These are phyloP conservation scores for Lates calcarifer DNA, from an alignment of 2,113 vertebrate species.

Conservation along the genomic window DNA sequence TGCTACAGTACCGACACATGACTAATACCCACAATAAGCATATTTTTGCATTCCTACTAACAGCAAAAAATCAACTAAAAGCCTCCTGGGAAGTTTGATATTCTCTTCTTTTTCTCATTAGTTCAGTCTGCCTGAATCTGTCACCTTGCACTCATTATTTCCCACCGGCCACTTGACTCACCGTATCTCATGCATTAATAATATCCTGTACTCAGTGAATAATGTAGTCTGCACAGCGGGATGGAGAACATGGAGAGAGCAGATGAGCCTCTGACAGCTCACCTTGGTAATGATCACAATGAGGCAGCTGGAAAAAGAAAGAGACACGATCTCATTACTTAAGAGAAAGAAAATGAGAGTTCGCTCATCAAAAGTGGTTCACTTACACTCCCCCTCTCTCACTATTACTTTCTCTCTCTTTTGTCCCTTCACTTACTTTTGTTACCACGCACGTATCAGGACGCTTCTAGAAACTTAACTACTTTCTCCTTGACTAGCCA, in stretches of 20 bases:
- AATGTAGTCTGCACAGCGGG: conserved; percentile 56
- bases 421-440: conserved; percentile 7
- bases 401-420: not conserved
- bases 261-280: conserved; percentile 53
- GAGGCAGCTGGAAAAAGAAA: conserved; percentile 33
- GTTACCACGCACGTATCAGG: not conserved
- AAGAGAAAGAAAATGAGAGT: conserved; percentile 30
- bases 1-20: not conserved
- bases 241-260: conserved; percentile 2
- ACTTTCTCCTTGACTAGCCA: conserved; percentile 42
- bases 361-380: conserved; percentile 44
- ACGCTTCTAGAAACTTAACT: conserved; percentile 22
- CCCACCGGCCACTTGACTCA: conserved; percentile 55
- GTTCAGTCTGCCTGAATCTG: conserved; percentile 15
- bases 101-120: conserved; percentile 34
- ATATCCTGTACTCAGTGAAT: conserved; percentile 61
- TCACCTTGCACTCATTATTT: conserved; percentile 58
- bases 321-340: conserved; percentile 35
- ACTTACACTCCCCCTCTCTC: not conserved
- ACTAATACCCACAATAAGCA: not conserved
- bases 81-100: conserved; percentile 11
- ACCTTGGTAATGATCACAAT: conserved; percentile 52
- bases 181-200: conserved; percentile 67
- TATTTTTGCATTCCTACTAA: not conserved
- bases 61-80: not conserved